Evolutionary conservation across 2,888 invertebrate species (phyloP), one percentile per base, ranked within the genome.

Genomic region (Tribolium freemani): DNA sequence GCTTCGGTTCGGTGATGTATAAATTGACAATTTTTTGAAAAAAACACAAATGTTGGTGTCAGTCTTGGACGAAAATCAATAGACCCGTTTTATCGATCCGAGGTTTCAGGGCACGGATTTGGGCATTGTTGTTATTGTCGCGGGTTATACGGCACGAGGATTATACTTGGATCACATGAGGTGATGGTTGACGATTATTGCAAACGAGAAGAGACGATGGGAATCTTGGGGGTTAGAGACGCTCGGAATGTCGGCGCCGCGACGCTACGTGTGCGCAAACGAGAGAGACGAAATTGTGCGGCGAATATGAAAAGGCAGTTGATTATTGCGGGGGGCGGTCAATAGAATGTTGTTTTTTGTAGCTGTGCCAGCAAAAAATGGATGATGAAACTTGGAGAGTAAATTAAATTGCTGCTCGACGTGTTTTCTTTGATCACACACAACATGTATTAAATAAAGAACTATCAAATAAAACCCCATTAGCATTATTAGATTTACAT

Each of bases 51-150:
- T 26, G 21, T 61, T 10, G 46, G 11, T 11, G 8, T 61, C 63
- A 50, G 51, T 63, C 51, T 63, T 51, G 46, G 5, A 60, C 9
- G 31, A 16, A 63, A 30, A 63, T 63, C 63, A 63, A 63, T 63
- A 63, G 10, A 51, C 45, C 63, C 30, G 9, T 10, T n/a, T 26
- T 51, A 50, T 63, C 63, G 63, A 50, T 50, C 31, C 5, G 63
- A 13, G 51, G 48, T 21, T 16, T 26, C 26, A 46, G 60, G 60
- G 11, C 46, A 48, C 60, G 60, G 58, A 58, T 60, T 60, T 60
- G 20, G 46, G 60, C 60, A 60, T 60, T 48, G 63, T 63, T 50
- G 13, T 63, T 63, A 60, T 60, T 60, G 63, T 63, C 63, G 31
- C 50, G 63, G 50, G 11, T 48, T 50, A 60, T 60, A 44, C 20